Base-by-base conservation (phyloP, 2,113 vertebrate species). In the Hiodon tergisus region DNA sequence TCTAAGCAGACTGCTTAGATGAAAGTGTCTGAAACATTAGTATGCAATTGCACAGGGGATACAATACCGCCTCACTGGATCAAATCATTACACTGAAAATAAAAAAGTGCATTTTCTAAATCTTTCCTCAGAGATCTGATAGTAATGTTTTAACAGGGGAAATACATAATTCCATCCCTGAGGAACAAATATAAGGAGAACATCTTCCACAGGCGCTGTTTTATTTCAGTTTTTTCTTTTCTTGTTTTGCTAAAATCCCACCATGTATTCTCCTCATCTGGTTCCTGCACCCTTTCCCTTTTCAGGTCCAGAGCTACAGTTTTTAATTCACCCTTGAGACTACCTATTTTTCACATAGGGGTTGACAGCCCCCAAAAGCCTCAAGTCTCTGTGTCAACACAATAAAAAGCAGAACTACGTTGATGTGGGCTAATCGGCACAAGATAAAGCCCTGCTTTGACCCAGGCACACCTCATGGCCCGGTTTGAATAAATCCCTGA, bases 401-500 rank as follows among this genome's bases (percentile, higher is more conserved):
- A 66, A 48, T 10, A 48, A 46, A 66, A 66, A 47, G 63, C 31
- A 66, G 31, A 66, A 6, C 63, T 48, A 17, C 63, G 48, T 66
- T 66, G 48, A 47, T 47, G 48, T 66, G 46, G 31, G 13, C 63
- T 66, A 9, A 47, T 47, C 3, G 31, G 31, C 8, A 10, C 63
- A 66, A 11, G 63, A 17, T 31, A 31, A 31, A 31, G 31, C 31
- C 58, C 4, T 14, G 58, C 58, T 14, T 59, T 11, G 31, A 31
- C 31, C 31, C 31, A 31, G 31, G 31, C 31, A 1, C 31, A 31
- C 2, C 31, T 31, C 31, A 31, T 31, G 31, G 31, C 31, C 31
- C 31, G 63, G 31, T 11, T 57, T 46, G 8, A 66, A 66, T 66
- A 66, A 66, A 66, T 66, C 63, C 46, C 48, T 66, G 31, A 66